Evolutionary conservation across 53 echinoderm and acorn worm genomes (phyloP).

Genomic region (Apostichopus leukothele): DNA sequence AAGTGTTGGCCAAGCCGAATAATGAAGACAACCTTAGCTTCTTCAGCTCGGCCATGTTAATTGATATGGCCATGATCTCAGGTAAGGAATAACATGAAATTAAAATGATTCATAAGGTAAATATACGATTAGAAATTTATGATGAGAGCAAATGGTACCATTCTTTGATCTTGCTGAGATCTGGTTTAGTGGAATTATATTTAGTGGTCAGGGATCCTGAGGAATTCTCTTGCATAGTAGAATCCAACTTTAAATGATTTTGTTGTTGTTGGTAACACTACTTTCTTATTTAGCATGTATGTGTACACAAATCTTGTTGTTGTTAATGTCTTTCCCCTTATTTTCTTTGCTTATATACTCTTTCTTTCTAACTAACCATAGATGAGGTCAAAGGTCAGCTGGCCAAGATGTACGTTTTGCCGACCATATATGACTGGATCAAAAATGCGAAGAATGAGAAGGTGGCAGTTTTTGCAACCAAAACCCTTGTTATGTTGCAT

Average conservation of each 20-base stretch:
- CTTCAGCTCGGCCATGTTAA: conserved; percentile 65
- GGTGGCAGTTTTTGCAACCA: conserved; percentile 72
- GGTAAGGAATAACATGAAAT: conserved; percentile 32
- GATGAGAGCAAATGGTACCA: too few species aligned
- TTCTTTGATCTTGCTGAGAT: too few species aligned
- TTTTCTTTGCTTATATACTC: not conserved
- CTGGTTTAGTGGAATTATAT: too few species aligned
- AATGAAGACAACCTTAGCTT: conserved; percentile 62
- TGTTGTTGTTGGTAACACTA: too few species aligned
- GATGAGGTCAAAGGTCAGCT: conserved; percentile 64
- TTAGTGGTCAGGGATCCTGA: too few species aligned
- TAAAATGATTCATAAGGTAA: too few species aligned
- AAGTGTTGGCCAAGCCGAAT: conserved; percentile 53
- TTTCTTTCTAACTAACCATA: not conserved
- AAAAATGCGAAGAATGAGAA: conserved; percentile 51
- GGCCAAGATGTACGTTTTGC: conserved; percentile 5
- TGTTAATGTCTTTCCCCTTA: too few species aligned
- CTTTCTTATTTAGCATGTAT: too few species aligned
- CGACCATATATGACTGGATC: conserved; percentile 2
- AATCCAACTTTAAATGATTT: too few species aligned
- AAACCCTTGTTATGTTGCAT: conserved; percentile 77
- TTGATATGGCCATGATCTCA: conserved; percentile 82
- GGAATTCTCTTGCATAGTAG: too few species aligned
- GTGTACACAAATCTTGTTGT: too few species aligned
- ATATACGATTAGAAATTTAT: too few species aligned